Percentiles rank a stretch among this genome's conserved stretches.
Conservation (phyloP, 2,113 vertebrate genomes). For the Chroicocephalus ridibundus region DNA sequence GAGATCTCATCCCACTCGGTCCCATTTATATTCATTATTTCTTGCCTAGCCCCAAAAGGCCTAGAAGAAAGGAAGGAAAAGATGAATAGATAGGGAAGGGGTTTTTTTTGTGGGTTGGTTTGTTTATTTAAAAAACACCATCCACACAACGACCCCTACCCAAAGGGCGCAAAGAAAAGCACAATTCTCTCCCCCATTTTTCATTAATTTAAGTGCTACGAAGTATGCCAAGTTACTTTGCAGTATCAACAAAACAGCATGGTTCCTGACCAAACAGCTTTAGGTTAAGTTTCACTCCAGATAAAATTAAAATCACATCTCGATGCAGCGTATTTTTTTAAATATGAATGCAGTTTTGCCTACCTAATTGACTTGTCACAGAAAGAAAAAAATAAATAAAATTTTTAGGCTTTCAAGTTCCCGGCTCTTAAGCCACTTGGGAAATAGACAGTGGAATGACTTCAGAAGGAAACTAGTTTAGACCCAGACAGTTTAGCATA, state of each 20-base stretch:
- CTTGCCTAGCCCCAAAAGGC: not conserved
- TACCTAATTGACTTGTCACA: not conserved
- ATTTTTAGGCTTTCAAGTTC: not conserved
- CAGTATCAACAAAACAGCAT: not conserved
- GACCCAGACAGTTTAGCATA: not conserved
- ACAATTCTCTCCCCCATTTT: accelerated
- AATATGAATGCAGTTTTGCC: not conserved
- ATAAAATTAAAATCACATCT: not conserved
- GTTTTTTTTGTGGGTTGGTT: not conserved
- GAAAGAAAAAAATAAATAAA: not conserved
- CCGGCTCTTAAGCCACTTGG: not conserved
- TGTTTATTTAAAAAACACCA: not conserved
- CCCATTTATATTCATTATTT: not conserved
- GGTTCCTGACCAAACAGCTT: not conserved
- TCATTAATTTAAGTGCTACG: not conserved
- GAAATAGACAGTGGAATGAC: not conserved
- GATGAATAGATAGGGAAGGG: not conserved
- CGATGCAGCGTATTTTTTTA: not conserved
- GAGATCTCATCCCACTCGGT: not conserved
- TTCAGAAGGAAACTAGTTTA: not conserved
- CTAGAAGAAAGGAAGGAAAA: not conserved
- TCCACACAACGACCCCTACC: not conserved
- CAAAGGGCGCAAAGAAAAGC: not conserved
- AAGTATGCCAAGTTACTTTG: not conserved
- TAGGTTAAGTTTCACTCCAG: not conserved